phyloP scores from a whole-genome alignment of 2,113 vertebrate species.

The Empidonax alnorum region DNA sequence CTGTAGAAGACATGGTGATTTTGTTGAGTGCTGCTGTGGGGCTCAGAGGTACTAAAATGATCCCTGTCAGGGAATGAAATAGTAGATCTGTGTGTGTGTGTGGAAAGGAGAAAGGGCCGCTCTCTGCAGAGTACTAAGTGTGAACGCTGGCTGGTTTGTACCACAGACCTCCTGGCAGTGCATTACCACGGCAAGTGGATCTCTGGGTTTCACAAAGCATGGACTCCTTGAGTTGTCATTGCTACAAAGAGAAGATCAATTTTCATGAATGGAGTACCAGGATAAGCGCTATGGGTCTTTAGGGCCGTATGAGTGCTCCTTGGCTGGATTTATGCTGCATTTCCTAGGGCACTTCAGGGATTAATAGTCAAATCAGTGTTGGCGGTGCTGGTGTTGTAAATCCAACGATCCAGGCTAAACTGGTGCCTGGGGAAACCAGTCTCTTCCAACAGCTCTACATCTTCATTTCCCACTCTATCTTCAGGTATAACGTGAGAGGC shows the following conservation, averaged over 20 bases:
- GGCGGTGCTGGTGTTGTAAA: constrained; percentile 52
- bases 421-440: constrained; percentile 7
- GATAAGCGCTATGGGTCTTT: constrained; percentile 17
- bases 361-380: constrained; percentile 48
- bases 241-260: background rate
- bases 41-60: background rate
- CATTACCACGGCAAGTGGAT: background rate
- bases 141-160: background rate
- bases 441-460: constrained; percentile 38
- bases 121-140: background rate
- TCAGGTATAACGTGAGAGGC: background rate
- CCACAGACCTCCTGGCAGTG: background rate
- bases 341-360: constrained; percentile 41
- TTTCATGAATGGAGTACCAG: constrained; percentile 38
- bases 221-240: constrained; percentile 31
- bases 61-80: background rate
- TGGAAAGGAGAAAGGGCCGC: background rate
- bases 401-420: constrained; percentile 64
- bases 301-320: constrained; percentile 40
- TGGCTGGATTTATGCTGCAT: constrained; percentile 30
- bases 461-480: constrained; percentile 55
- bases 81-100: background rate
- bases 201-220: background rate
- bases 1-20: background rate
- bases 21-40: background rate